Evolutionary conservation across 2,797 vertebrate genomes (phyloP).

Genomic region (Tolypeutes matacus): DNA sequence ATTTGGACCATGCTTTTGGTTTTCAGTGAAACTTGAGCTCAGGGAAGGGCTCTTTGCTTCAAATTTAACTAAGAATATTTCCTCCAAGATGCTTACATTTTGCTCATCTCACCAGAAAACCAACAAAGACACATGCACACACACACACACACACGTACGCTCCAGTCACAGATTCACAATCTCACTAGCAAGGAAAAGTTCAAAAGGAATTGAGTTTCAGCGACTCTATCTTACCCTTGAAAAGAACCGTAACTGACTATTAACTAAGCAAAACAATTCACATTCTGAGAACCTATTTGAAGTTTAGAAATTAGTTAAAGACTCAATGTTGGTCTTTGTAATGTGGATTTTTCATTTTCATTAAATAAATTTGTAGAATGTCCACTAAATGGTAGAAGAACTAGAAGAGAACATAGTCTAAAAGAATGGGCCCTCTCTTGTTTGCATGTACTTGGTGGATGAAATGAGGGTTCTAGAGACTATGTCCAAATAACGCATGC

Average conservation of each 20-base stretch:
- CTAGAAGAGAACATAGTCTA: not conserved
- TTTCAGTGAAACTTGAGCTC: constrained; percentile 75
- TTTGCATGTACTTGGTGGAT: not conserved
- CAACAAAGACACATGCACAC: not conserved
- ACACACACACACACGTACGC: not conserved
- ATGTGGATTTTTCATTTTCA: constrained; percentile 56
- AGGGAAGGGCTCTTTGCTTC: constrained; percentile 62
- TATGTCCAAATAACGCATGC: not conserved
- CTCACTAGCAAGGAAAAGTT: constrained; percentile 71
- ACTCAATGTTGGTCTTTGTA: constrained; percentile 52
- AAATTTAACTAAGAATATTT: constrained; percentile 64
- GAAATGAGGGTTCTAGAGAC: constrained; percentile 9
- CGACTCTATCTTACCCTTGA: constrained; percentile 48
- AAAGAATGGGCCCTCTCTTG: not conserved
- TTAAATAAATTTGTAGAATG: constrained; percentile 53
- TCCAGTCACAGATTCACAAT: constrained; percentile 23
- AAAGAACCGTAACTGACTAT: constrained; percentile 63
- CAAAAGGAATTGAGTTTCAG: constrained; percentile 71
- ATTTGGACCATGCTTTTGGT: constrained; percentile 75
- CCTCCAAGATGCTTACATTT: constrained; percentile 54
- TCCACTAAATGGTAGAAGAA: constrained; percentile 15
- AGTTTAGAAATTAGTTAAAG: constrained; percentile 68
- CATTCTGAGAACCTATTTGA: constrained; percentile 60
- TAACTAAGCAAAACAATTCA: constrained; percentile 72
- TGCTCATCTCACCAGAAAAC: constrained; percentile 40